Conservation (phyloP, 1,140 invertebrate species). For the Pseudomyrmex concolor region DNA sequence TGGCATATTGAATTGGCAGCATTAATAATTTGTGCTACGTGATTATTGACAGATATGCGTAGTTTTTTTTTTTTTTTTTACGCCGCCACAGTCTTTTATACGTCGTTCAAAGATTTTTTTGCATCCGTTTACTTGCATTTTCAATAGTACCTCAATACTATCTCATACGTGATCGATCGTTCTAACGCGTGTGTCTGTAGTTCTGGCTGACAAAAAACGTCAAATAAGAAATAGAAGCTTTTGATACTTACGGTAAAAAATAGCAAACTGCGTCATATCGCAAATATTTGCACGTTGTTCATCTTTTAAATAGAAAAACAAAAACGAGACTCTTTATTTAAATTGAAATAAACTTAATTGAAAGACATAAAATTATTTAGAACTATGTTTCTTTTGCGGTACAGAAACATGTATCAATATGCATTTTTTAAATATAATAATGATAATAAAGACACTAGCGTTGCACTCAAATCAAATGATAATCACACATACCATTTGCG, state of each 20-base stretch:
- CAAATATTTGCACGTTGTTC: neutral
- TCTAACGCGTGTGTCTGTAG: neutral
- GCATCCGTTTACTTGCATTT: neutral
- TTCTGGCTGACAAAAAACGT: slow-evolving; percentile 12
- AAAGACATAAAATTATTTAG: too few relatives aligned
- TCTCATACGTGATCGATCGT: slow-evolving; percentile 7
- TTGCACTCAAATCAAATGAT: slow-evolving; percentile 35
- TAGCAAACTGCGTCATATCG: neutral
- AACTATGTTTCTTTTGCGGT: slow-evolving; percentile 15
- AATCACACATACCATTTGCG: slow-evolving; percentile 38
- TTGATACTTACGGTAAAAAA: too few relatives aligned
- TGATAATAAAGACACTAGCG: slow-evolving; percentile 39
- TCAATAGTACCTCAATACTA: neutral
- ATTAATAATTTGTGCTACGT: slow-evolving; percentile 42
- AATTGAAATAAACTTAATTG: slow-evolving; percentile 4
- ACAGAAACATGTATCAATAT: neutral
- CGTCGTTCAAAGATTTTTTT: slow-evolving; percentile 9
- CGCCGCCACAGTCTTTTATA: slow-evolving; percentile 24
- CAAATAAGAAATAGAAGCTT: neutral
- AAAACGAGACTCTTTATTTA: slow-evolving; percentile 1
- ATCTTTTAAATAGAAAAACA: slow-evolving; percentile 12
- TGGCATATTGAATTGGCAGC: slow-evolving; percentile 32
- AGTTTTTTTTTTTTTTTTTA: slow-evolving; percentile 2
- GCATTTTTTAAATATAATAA: slow-evolving; percentile 53
- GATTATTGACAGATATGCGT: slow-evolving; percentile 23